Evolutionary conservation across 1,140 invertebrate species (phyloP).

Genomic region (Melitaea cinxia): DNA sequence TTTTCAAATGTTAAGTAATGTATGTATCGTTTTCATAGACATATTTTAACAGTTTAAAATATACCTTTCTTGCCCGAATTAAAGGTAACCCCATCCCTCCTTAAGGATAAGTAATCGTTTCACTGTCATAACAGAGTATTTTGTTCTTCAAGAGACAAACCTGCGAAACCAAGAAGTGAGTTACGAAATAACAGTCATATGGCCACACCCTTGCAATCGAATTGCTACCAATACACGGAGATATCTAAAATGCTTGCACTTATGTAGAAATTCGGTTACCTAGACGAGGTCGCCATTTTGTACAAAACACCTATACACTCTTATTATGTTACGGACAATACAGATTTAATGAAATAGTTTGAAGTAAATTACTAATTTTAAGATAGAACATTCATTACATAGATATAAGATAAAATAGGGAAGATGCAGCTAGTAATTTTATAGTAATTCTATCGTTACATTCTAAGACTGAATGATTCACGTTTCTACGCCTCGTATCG

Average conservation of each 20-base stretch:
- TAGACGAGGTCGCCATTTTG: slow-evolving; percentile 79
- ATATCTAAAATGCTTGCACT: slow-evolving; percentile 43
- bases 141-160: not conserved
- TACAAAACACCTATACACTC: slow-evolving; percentile 73
- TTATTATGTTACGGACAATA: slow-evolving; percentile 57
- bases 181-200: not conserved
- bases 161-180: not conserved
- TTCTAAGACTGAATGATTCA: slow-evolving; percentile 64
- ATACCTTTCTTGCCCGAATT: no score
- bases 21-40: no score
- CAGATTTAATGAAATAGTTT: slow-evolving; percentile 72
- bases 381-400: slow-evolving; percentile 79
- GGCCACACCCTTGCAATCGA: slow-evolving; percentile 16
- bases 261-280: slow-evolving; percentile 79
- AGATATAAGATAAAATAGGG: slow-evolving; percentile 74
- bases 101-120: slow-evolving; percentile 5
- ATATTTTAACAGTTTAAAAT: no score
- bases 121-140: slow-evolving; percentile 14
- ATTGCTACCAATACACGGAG: slow-evolving; percentile 19
- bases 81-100: no score
- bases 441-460: slow-evolving; percentile 58
- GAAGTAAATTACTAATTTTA: slow-evolving; percentile 75
- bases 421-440: slow-evolving; percentile 60
- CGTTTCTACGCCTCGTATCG: slow-evolving; percentile 42
- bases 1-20: no score